phyloP scores from a whole-genome alignment of 2,797 vertebrate genomes.

The Ceyx erithaca region DNA sequence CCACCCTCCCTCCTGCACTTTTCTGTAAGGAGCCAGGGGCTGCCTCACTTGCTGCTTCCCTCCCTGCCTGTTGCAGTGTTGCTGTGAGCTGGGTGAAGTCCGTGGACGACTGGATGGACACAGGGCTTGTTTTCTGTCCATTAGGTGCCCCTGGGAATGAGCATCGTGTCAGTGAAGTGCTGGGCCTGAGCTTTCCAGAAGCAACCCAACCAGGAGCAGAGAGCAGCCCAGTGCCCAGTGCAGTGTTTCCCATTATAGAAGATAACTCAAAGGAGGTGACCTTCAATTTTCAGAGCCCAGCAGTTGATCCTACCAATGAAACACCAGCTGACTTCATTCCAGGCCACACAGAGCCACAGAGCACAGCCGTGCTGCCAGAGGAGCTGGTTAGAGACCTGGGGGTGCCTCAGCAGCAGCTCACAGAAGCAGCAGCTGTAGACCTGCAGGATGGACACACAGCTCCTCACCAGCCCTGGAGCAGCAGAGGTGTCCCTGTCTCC shows the following conservation, averaged over 20 bases:
- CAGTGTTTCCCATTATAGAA: not conserved
- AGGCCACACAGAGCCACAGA: not conserved
- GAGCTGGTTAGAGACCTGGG: not conserved
- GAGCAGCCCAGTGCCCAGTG: not conserved
- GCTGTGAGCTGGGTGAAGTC: not conserved
- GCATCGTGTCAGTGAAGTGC: not conserved
- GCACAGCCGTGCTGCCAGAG: not conserved
- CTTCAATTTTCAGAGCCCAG: not conserved
- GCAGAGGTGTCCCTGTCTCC: not conserved
- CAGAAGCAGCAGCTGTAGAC: not conserved
- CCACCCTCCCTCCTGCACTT: rapidly evolving
- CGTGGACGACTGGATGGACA: rapidly evolving
- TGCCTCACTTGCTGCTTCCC: rapidly evolving
- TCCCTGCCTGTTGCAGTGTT: not conserved
- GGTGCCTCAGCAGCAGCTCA: not conserved
- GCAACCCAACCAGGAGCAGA: not conserved
- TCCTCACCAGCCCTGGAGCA: not conserved
- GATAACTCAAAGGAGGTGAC: not conserved
- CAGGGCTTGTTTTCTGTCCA: not conserved
- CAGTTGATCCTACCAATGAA: not conserved
- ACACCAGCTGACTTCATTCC: rapidly evolving
- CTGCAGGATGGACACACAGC: not conserved
- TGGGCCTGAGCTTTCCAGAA: not conserved
- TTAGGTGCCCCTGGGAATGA: not conserved
- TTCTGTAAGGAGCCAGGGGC: not conserved